Evolutionary conservation across 1,140 invertebrate species (phyloP).

Genomic region (Saxidomus purpurata): DNA sequence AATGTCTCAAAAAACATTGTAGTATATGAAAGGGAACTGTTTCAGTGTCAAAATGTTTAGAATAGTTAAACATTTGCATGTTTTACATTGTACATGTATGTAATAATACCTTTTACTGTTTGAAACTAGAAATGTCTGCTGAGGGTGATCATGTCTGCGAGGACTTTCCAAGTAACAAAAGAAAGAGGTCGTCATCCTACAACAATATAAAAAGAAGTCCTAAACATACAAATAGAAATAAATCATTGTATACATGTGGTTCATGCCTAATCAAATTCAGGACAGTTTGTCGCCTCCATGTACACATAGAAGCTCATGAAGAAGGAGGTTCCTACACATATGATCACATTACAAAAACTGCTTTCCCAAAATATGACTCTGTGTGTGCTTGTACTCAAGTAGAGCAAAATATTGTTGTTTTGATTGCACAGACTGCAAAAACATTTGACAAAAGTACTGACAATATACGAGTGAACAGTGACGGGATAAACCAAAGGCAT

Average conservation of each 20-base stretch:
- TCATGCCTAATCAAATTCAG: neutral
- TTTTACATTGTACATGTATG: too few relatives aligned
- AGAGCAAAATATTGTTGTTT: neutral
- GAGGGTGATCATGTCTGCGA: neutral
- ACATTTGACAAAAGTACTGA: neutral
- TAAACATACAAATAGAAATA: neutral
- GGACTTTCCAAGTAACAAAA: neutral
- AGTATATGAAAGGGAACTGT: too few relatives aligned
- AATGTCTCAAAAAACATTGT: too few relatives aligned
- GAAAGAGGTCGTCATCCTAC: neutral
- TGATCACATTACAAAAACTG: slow-evolving; percentile 20
- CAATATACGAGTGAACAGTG: neutral
- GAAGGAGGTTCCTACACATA: slow-evolving; percentile 31
- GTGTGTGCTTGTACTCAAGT: slow-evolving; percentile 34
- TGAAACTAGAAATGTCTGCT: neutral
- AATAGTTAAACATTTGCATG: too few relatives aligned
- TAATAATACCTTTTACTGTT: too few relatives aligned
- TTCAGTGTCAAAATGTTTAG: too few relatives aligned
- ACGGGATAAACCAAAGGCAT: neutral
- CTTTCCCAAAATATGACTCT: slow-evolving; percentile 37
- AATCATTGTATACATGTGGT: neutral
- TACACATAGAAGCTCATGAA: neutral
- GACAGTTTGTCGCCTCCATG: slow-evolving; percentile 14
- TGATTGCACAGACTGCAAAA: neutral
- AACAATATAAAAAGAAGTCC: neutral